A percentile compares a stretch with the other conserved stretches of the same genome.
Evolutionary conservation across 2,113 vertebrate genomes (phyloP).

Genomic region (Sitta europaea): DNA sequence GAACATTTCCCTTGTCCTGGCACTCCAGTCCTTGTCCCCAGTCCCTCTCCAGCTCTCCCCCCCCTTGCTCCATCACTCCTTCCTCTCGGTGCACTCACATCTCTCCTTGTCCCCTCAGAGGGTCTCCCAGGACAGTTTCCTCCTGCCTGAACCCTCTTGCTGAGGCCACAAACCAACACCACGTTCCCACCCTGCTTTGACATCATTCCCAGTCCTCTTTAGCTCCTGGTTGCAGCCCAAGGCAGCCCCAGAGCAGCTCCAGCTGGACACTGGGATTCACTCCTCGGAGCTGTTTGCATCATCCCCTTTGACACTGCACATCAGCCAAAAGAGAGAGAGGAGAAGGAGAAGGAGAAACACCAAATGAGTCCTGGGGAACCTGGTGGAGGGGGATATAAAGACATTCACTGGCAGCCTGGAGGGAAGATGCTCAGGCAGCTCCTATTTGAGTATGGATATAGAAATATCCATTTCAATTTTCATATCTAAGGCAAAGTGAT

Average conservation of each 20-base stretch:
- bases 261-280: neutral
- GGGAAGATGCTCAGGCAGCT: neutral
- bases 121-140: neutral
- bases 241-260: neutral
- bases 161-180: neutral
- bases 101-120: neutral
- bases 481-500: neutral
- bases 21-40: fast-evolving
- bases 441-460: neutral
- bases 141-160: neutral
- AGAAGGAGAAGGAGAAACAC: too few relatives aligned
- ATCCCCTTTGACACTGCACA: neutral
- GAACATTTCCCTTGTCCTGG: neutral
- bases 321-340: too few relatives aligned
- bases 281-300: neutral
- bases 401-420: neutral
- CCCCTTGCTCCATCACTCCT: neutral
- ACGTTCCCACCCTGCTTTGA: neutral
- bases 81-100: neutral
- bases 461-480: neutral
- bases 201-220: neutral
- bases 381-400: neutral
- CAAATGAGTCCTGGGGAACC: neutral
- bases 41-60: neutral
- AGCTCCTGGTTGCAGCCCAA: neutral